A percentile compares a stretch with the other conserved stretches of the same genome.
phyloP scores from a whole-genome alignment of 2,797 vertebrate species.

The Alca torda region DNA sequence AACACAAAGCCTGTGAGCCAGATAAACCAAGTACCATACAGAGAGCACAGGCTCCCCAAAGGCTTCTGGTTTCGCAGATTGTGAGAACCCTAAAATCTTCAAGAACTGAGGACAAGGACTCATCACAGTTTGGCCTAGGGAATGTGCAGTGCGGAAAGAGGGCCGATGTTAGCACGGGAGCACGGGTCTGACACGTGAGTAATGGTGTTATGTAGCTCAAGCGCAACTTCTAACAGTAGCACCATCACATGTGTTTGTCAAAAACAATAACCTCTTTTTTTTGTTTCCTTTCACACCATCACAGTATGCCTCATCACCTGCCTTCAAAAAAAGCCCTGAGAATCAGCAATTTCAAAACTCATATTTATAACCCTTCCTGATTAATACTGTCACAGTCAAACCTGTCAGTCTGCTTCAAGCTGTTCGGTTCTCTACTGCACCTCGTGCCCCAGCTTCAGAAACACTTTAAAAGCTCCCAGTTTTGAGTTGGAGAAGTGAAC shows the following conservation, averaged over 20 bases:
- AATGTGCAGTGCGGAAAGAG: background rate
- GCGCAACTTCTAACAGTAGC: background rate
- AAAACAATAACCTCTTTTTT: background rate
- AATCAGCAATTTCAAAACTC: background rate
- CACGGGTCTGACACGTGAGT: background rate
- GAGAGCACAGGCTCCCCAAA: background rate
- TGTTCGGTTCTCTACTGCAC: background rate
- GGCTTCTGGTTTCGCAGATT: background rate
- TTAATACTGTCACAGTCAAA: background rate
- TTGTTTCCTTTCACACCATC: background rate
- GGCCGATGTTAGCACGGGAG: rapidly evolving
- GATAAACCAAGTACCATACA: background rate
- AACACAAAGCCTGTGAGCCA: background rate
- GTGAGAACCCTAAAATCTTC: background rate
- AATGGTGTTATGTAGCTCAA: background rate
- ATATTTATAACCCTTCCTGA: background rate
- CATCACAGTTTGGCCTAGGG: background rate
- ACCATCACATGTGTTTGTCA: background rate
- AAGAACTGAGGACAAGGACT: background rate
- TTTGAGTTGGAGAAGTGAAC: background rate
- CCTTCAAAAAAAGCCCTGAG: background rate
- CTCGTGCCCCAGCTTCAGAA: background rate
- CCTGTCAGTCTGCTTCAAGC: background rate
- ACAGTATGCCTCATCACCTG: background rate
- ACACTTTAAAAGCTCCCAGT: background rate